These are phyloP conservation scores for Lottia scabra DNA, from an alignment of 2,888 invertebrate genomes.

Conservation along the genomic window DNA sequence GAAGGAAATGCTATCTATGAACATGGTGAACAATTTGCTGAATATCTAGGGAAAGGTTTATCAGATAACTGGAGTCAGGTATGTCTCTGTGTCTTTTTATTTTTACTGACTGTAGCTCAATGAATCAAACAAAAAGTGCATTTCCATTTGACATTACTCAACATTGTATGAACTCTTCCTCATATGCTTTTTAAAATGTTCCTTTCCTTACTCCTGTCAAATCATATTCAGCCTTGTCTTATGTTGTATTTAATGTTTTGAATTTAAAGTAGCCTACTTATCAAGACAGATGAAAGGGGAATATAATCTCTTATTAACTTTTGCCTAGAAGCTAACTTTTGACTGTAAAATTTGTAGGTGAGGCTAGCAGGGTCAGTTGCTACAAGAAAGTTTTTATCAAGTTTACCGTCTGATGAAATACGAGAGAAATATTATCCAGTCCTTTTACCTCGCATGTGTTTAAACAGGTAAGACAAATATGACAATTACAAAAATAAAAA, in stretches of 20 bases:
- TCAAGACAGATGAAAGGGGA: no score
- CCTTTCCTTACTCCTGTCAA: no score
- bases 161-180: no score
- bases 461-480: slow-evolving; percentile 70
- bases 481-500: not conserved
- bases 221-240: no score
- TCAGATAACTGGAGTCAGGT: slow-evolving; percentile 73
- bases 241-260: no score
- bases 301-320: no score
- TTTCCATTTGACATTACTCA: no score
- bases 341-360: slow-evolving; percentile 61
- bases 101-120: not conserved
- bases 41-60: slow-evolving; percentile 70
- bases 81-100: not conserved
- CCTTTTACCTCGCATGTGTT: slow-evolving; percentile 72
- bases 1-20: slow-evolving; percentile 66
- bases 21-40: slow-evolving; percentile 70
- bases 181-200: no score
- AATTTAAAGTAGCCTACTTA: no score
- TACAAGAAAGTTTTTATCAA: slow-evolving; percentile 70
- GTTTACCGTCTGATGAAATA: slow-evolving; percentile 65
- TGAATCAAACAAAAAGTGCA: no score
- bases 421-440: slow-evolving; percentile 70
- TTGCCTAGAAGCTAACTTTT: no score
- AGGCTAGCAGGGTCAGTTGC: slow-evolving; percentile 72